phyloP scores from a whole-genome alignment of 1,140 invertebrate species.

The Drosophila sechellia region DNA sequence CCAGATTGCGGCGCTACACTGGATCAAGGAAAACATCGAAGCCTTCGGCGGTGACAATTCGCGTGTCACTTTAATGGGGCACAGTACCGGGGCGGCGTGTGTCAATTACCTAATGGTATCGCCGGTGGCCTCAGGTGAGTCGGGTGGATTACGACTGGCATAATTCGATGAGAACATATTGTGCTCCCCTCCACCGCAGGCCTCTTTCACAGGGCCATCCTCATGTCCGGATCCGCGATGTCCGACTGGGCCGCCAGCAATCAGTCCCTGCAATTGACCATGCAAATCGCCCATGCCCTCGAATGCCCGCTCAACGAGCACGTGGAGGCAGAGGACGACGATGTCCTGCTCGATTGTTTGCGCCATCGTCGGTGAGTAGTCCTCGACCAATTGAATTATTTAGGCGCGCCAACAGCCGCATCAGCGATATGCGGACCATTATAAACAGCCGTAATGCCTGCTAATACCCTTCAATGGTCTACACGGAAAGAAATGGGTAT shows the following conservation, averaged over 20 bases:
- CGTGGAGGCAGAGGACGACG: slow-evolving; percentile 87
- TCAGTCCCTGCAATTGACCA: slow-evolving; percentile 91
- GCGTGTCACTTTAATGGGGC: slow-evolving; percentile 95
- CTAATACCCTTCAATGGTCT: slow-evolving; percentile 38
- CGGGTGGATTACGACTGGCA: neutral
- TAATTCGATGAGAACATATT: slow-evolving; percentile 35
- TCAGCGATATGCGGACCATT: slow-evolving; percentile 19
- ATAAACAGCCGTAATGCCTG: slow-evolving; percentile 50
- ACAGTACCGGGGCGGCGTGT: slow-evolving; percentile 96
- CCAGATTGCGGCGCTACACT: slow-evolving; percentile 93
- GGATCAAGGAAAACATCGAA: slow-evolving; percentile 94
- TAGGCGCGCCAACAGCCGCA: slow-evolving; percentile 34
- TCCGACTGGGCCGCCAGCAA: slow-evolving; percentile 94
- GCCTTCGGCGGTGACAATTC: slow-evolving; percentile 94
- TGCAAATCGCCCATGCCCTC: slow-evolving; percentile 91
- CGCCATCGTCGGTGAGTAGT: slow-evolving; percentile 85
- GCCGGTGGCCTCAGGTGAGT: slow-evolving; percentile 89
- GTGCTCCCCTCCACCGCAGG: slow-evolving; percentile 85
- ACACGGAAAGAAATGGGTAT: neutral
- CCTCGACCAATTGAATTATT: slow-evolving; percentile 66
- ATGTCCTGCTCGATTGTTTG: slow-evolving; percentile 86
- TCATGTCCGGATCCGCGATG: slow-evolving; percentile 97
- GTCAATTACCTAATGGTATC: slow-evolving; percentile 95
- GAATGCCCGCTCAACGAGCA: slow-evolving; percentile 88
- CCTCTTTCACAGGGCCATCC: slow-evolving; percentile 95